These are phyloP conservation scores for Leptinotarsa haldemani DNA, from an alignment of 2,888 invertebrate species.

Conservation along the genomic window DNA sequence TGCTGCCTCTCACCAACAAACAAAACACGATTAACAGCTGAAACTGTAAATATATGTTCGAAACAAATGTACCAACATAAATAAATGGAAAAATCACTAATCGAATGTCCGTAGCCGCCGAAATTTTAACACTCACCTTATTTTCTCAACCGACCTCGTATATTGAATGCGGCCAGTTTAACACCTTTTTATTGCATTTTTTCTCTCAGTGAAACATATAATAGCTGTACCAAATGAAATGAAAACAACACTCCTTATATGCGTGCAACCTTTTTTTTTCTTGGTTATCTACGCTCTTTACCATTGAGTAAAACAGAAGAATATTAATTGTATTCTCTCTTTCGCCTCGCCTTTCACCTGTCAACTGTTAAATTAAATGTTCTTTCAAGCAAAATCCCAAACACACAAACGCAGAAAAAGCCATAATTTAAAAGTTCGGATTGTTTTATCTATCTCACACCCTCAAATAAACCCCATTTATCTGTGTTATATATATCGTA, in stretches of 20 bases:
- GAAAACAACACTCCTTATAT: slow-evolving; percentile 8
- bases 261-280: slow-evolving; percentile 8
- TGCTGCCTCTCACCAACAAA: too few species aligned
- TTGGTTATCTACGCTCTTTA: slow-evolving; percentile 7
- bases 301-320: slow-evolving; percentile 18
- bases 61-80: too few species aligned
- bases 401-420: slow-evolving; percentile 39
- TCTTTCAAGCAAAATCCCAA: slow-evolving; percentile 33
- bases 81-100: too few species aligned
- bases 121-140: too few species aligned
- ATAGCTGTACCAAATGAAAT: not conserved
- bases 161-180: too few species aligned
- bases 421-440: slow-evolving; percentile 41
- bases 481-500: slow-evolving; percentile 41
- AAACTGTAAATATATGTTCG: too few species aligned
- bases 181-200: too few species aligned
- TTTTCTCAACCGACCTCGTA: too few species aligned
- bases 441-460: slow-evolving; percentile 43
- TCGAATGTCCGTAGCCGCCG: too few species aligned
- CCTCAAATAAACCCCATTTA: slow-evolving; percentile 39
- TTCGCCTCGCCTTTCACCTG: slow-evolving; percentile 29
- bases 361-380: slow-evolving; percentile 36
- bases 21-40: too few species aligned
- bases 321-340: slow-evolving; percentile 29
- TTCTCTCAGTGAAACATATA: too few species aligned